Percentiles rank a stretch among this genome's conserved stretches.
These are phyloP conservation scores for Clarias laeviceps DNA, from an alignment of 2,797 vertebrate species.

Conservation along the genomic window DNA sequence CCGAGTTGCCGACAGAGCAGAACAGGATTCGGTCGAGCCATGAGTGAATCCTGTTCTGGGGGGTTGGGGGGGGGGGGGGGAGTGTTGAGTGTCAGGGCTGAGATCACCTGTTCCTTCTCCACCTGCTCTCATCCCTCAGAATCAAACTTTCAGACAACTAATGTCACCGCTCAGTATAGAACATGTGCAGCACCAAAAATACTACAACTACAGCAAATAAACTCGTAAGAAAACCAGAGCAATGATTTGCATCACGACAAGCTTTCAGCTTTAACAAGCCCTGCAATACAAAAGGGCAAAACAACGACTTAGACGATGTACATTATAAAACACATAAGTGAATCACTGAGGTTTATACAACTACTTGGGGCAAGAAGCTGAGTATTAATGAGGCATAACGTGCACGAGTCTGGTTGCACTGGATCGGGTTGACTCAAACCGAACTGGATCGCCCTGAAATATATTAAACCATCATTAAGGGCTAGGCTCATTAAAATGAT, in stretches of 20 bases:
- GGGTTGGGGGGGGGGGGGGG: neutral
- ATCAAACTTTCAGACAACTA: slow-evolving; percentile 34
- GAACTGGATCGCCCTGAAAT: neutral
- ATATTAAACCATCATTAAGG: neutral
- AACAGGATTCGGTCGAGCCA: slow-evolving; percentile 8
- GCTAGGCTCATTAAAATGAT: neutral
- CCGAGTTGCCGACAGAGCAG: neutral
- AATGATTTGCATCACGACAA: neutral
- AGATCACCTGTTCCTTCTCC: slow-evolving; percentile 58
- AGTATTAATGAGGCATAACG: too few relatives aligned
- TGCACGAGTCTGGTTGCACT: too few relatives aligned
- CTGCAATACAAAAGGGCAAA: neutral
- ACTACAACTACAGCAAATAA: slow-evolving; percentile 1
- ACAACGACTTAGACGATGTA: neutral
- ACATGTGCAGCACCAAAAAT: neutral
- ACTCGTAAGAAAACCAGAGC: neutral
- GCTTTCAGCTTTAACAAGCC: neutral
- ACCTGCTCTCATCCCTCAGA: slow-evolving; percentile 57
- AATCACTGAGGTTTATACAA: neutral
- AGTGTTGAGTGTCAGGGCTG: slow-evolving; percentile 52
- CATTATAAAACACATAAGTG: neutral
- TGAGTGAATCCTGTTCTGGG: neutral
- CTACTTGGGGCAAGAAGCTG: neutral
- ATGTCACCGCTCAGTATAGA: slow-evolving; percentile 20
- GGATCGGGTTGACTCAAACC: neutral